Percentiles rank a stretch among this genome's conserved stretches.
Conservation (phyloP, 2,113 vertebrate species). For the Zeus faber region DNA sequence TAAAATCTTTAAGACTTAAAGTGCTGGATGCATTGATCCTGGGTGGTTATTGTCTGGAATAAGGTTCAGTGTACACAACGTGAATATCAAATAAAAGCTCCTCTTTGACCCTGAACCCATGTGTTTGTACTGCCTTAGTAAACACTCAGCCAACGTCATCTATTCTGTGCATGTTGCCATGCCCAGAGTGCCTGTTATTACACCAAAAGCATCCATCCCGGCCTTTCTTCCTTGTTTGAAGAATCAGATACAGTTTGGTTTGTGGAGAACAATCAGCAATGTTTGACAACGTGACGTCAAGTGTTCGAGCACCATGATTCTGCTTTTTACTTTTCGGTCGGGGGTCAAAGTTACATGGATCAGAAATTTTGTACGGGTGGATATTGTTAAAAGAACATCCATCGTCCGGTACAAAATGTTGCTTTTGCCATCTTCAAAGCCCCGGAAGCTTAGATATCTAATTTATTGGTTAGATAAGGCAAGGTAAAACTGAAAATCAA, state of each 20-base stretch:
- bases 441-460: too few relatives aligned
- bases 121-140: slow-evolving; percentile 53
- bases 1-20: too few relatives aligned
- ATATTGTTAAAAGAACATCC: too few relatives aligned
- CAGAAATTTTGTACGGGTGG: too few relatives aligned
- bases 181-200: slow-evolving; percentile 32
- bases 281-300: slow-evolving; percentile 10
- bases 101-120: slow-evolving; percentile 33
- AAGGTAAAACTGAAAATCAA: too few relatives aligned
- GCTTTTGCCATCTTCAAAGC: too few relatives aligned
- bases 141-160: slow-evolving; percentile 34
- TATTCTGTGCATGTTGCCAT: slow-evolving; percentile 41
- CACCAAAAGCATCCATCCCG: slow-evolving; percentile 14
- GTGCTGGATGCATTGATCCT: not conserved
- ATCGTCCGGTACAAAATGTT: too few relatives aligned
- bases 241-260: not conserved
- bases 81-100: slow-evolving; percentile 24
- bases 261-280: not conserved
- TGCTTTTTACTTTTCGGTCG: too few relatives aligned
- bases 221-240: slow-evolving; percentile 14
- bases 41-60: not conserved
- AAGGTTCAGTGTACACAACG: not conserved
- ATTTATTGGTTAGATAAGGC: too few relatives aligned
- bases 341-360: too few relatives aligned
- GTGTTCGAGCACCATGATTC: slow-evolving; percentile 5